Evolutionary conservation across 2,888 invertebrate genomes (phyloP), one percentile per base, ranked within the genome.

Genomic region (Acheta domesticus): DNA sequence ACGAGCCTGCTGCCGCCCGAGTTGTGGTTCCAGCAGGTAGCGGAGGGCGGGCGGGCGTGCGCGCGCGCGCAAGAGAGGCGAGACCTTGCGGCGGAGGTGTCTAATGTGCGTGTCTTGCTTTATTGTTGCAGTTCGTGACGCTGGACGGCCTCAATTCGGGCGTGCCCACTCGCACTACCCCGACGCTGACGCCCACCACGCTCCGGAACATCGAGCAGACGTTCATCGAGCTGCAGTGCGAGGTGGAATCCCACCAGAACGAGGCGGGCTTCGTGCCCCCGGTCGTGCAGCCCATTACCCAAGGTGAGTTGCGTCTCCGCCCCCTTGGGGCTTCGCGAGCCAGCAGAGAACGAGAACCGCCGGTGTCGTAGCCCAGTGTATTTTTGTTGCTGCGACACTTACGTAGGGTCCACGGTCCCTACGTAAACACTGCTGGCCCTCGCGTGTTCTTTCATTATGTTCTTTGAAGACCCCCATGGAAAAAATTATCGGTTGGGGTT

Each of bases 191-290:
- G 83, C 97, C 97, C 82, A 97, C 97, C 77, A 97, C 96, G 84
- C 89, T 97, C 86, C 92, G 96, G 85, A 89, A 92, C 89, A 95
- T 97, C 88, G 96, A 97, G 89, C 96, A 97, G 85, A 94, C 95
- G 1, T 95, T 96, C 88, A 92, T 94, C 86, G 96, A 96, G 89
- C 89, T 96, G 85, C 94, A 94, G 88, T 91, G 91, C 85, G 92
- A 92, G 84, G 91, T 93, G 83, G 85, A 85, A 62, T 91, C 89
- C 82, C 92, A 91, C 88, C 90, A 93, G 84, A 93, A 92, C 87
- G 96, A 97, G 90, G 97, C 96, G 81, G 96, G 97, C 82, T 97
- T 97, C 87, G 96, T 97, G 82, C 97, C 97, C 81, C 97, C 97
- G 48, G 85, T 92, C 83, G 91, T 88, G 75, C 89, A 91, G 80